Evolutionary conservation across 2,797 vertebrate genomes (phyloP).

Genomic region (Ctenochaetus hawaiiensis): DNA sequence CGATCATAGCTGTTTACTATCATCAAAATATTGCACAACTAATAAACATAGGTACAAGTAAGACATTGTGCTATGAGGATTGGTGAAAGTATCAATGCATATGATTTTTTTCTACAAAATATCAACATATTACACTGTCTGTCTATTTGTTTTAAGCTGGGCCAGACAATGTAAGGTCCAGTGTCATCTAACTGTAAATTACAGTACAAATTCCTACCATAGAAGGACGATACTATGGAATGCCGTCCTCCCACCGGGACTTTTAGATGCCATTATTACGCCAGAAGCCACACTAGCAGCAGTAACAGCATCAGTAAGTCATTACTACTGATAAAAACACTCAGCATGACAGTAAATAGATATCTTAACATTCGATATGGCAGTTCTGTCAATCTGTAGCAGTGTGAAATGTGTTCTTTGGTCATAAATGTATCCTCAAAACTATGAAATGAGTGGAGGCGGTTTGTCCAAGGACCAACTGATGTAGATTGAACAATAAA

Average conservation of each 20-base stretch:
- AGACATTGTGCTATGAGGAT: slow-evolving; percentile 80
- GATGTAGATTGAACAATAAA: slow-evolving; percentile 89
- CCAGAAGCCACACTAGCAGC: slow-evolving; percentile 85
- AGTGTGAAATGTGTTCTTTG: slow-evolving; percentile 87
- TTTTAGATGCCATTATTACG: slow-evolving; percentile 84
- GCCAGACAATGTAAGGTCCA: slow-evolving; percentile 67
- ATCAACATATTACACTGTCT: slow-evolving; percentile 73
- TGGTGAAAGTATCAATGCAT: slow-evolving; percentile 75
- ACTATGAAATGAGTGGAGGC: slow-evolving; percentile 79
- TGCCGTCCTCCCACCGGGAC: slow-evolving; percentile 79
- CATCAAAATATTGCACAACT: slow-evolving; percentile 82
- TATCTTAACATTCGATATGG: slow-evolving; percentile 87
- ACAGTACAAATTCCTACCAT: slow-evolving; percentile 79
- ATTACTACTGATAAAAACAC: slow-evolving; percentile 84
- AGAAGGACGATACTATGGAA: slow-evolving; percentile 82
- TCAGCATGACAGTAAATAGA: slow-evolving; percentile 89
- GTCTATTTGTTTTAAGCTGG: slow-evolving; percentile 74
- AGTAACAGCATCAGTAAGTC: slow-evolving; percentile 84
- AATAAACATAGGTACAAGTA: slow-evolving; percentile 79
- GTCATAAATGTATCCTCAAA: slow-evolving; percentile 87
- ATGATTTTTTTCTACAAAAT: slow-evolving; percentile 75
- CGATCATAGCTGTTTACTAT: slow-evolving; percentile 84
- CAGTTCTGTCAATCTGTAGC: slow-evolving; percentile 87
- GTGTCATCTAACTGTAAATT: slow-evolving; percentile 80
- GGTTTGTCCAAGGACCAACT: slow-evolving; percentile 82